These are phyloP conservation scores for Perithous albicinctus DNA, from an alignment of 2,888 invertebrate species.

Conservation along the genomic window DNA sequence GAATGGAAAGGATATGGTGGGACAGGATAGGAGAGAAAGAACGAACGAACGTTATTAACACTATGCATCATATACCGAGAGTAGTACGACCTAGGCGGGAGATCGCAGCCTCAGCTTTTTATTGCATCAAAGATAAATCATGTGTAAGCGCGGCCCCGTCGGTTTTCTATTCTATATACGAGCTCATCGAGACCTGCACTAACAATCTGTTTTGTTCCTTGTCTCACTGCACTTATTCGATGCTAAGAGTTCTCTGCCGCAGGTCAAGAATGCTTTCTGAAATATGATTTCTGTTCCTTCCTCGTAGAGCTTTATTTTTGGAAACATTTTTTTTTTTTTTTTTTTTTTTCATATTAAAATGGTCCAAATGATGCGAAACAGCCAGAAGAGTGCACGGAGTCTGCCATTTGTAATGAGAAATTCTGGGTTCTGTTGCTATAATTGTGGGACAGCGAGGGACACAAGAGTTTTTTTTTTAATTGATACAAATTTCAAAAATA, in stretches of 20 bases:
- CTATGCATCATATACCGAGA: conserved; percentile 75
- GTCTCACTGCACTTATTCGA: background rate
- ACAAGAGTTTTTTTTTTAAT: too few relatives aligned
- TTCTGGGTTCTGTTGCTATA: too few relatives aligned
- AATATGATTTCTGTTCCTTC: too few relatives aligned
- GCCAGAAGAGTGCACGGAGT: too few relatives aligned
- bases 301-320: background rate
- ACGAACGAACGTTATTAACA: conserved; percentile 76
- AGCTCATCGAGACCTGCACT: conserved; percentile 14
- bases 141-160: conserved; percentile 66
- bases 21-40: conserved; percentile 20
- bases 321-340: too few relatives aligned
- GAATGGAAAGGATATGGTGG: conserved; percentile 29
- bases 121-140: conserved; percentile 75
- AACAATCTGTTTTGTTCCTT: conserved; percentile 1
- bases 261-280: background rate
- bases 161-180: conserved; percentile 3
- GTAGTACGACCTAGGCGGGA: conserved; percentile 43
- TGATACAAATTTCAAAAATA: too few relatives aligned
- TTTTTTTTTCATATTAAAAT: too few relatives aligned
- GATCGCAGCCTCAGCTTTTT: conserved; percentile 70
- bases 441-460: too few relatives aligned
- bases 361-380: too few relatives aligned
- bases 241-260: background rate
- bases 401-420: too few relatives aligned